Base-by-base conservation (phyloP, 2,888 invertebrate genomes). In the Agonopterix alstromeriana region DNA sequence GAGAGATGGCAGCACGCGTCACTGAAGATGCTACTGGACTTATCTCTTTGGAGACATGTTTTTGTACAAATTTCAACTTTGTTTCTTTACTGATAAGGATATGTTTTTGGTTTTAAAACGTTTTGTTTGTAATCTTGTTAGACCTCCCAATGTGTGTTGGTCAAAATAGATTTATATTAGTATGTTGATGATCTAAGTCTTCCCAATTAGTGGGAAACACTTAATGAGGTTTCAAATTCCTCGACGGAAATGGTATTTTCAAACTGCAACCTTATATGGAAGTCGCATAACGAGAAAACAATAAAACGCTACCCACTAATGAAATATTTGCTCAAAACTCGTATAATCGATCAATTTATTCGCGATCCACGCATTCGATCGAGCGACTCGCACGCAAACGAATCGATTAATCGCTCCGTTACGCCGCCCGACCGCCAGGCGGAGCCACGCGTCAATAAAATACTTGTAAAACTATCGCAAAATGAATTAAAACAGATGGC, bases 391-490 rank as follows among this genome's bases (percentile, higher is more conserved):
- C 77, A 78, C 77, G 82, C 83, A 80, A 82, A 76, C 77, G 82
- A 86, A 85, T 88, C 88, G 87, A 83, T 87, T 85, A 85, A 81
- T 73, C 83, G 87, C 70, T 78, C 75, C 72, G 83, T 79, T 83
- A 77, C 83, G 72, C 76, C 70, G 62, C 52, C 60, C 68, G 67
- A 60, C 73, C 79, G 74, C 77, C 82, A 82, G 85, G 82, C 83
- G 86, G 87, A 82, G 87, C 83, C 82, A 81, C 82, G 79, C 80
- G 78, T 85, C 87, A 84, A 82, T 87, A 85, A 86, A 87, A 86
- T 86, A 84, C 87, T 83, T 87, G 87, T 87, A 85, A 85, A 88
- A 86, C 87, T 87, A 87, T 87, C 83, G 86, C 85, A 70, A 84
- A 86, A 83, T 87, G 87, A 88, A 88, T 88, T 86, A 82, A 86